phyloP scores from a whole-genome alignment of 2,113 vertebrate genomes.

The Erpornis zantholeuca region DNA sequence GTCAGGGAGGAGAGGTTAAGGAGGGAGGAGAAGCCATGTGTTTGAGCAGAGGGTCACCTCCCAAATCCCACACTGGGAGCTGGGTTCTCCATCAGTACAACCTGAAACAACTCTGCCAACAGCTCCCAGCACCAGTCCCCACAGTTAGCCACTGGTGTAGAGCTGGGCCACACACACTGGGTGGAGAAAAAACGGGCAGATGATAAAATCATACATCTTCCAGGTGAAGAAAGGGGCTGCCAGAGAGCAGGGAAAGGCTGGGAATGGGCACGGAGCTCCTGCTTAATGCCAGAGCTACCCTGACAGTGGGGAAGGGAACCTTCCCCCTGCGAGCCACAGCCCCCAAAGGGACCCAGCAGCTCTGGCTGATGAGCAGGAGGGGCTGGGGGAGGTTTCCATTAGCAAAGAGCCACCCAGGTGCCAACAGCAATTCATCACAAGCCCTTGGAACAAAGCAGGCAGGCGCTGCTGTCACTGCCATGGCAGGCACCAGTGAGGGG shows the following conservation, averaged over 20 bases:
- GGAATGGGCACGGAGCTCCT: background rate
- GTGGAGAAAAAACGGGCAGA: background rate
- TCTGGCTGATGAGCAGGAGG: background rate
- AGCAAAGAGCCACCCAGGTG: background rate
- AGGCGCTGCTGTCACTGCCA: background rate
- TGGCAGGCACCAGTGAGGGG: background rate
- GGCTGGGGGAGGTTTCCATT: background rate
- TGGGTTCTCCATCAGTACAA: background rate
- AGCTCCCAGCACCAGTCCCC: background rate
- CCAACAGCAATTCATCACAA: background rate
- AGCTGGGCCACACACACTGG: rapidly evolving
- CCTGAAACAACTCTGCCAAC: background rate
- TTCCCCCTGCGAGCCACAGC: rapidly evolving
- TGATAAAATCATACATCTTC: background rate
- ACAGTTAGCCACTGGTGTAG: background rate
- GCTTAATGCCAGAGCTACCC: background rate
- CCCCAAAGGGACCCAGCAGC: background rate
- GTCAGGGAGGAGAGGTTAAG: background rate
- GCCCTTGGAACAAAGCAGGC: background rate
- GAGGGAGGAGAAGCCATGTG: background rate
- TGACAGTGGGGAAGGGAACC: background rate
- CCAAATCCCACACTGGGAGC: rapidly evolving
- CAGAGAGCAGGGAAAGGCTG: background rate
- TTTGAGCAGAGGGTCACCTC: background rate
- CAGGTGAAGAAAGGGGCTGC: background rate